These are phyloP conservation scores for Bellardia bayeri DNA, from an alignment of 2,888 invertebrate species.

Conservation along the genomic window DNA sequence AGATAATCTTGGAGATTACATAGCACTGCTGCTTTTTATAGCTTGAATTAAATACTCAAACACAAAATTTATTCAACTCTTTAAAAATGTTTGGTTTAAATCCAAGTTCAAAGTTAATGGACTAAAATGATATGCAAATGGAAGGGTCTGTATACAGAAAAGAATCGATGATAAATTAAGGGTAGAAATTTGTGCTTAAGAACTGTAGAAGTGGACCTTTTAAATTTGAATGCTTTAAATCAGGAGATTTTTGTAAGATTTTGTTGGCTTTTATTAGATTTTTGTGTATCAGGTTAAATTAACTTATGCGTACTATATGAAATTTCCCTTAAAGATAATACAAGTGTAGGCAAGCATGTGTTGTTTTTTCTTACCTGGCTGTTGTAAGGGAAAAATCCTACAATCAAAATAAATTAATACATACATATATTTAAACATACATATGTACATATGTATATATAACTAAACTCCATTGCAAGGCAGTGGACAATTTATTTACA, in stretches of 20 bases:
- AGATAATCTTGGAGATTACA: constrained; percentile 55
- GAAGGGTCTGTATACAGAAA: not conserved
- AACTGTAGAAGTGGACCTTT: not conserved
- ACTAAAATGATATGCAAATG: constrained; percentile 2
- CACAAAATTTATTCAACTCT: constrained; percentile 26
- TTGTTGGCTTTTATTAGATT: not conserved
- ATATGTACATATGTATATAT: too few relatives aligned
- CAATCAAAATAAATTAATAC: too few relatives aligned
- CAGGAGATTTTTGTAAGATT: not conserved
- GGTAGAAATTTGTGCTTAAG: not conserved
- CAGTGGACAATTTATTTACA: not conserved
- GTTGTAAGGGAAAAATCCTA: too few relatives aligned
- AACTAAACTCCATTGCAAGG: too few relatives aligned
- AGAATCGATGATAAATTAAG: not conserved
- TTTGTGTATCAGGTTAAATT: not conserved
- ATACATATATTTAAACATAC: too few relatives aligned
- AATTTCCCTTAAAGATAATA: too few relatives aligned
- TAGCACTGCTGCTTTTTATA: constrained; percentile 33
- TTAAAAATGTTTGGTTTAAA: constrained; percentile 25
- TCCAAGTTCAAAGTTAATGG: constrained; percentile 26
- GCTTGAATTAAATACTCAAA: constrained; percentile 9
- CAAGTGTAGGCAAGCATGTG: too few relatives aligned
- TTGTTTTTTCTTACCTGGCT: too few relatives aligned
- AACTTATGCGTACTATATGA: too few relatives aligned
- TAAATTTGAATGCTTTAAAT: not conserved